phyloP scores from a whole-genome alignment of 2,888 invertebrate species.

The Lithophane semibrunnea region DNA sequence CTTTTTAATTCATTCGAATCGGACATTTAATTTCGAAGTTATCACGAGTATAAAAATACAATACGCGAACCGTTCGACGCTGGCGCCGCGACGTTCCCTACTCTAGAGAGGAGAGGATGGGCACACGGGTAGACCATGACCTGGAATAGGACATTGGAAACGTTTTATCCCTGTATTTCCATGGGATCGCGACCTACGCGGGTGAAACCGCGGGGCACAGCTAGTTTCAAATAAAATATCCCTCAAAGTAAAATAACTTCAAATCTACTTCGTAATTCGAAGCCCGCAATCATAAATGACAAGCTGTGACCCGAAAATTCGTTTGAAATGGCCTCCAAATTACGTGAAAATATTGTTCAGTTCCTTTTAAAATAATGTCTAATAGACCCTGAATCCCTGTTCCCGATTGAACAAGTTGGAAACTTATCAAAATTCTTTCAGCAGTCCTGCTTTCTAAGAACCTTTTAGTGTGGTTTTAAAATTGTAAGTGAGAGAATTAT shows the following conservation, averaged over 20 bases:
- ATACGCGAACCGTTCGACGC: too few relatives aligned
- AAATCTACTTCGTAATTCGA: slow-evolving; percentile 49
- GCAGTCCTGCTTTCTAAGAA: slow-evolving; percentile 26
- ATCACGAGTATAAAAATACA: too few relatives aligned
- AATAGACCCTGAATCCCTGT: slow-evolving; percentile 58
- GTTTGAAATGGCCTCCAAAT: slow-evolving; percentile 48
- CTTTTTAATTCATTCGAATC: too few relatives aligned
- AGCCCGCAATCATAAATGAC: slow-evolving; percentile 55
- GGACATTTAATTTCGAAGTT: too few relatives aligned
- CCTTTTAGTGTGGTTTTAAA: slow-evolving; percentile 38
- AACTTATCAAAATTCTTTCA: slow-evolving; percentile 60
- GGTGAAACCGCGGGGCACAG: too few relatives aligned
- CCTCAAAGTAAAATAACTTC: slow-evolving; percentile 28
- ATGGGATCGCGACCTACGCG: too few relatives aligned
- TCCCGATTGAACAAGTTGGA: slow-evolving; percentile 49
- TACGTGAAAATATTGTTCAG: slow-evolving; percentile 57
- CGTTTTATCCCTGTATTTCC: too few relatives aligned
- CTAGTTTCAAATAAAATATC: slow-evolving; percentile 14
- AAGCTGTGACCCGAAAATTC: slow-evolving; percentile 46
- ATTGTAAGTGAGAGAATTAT: slow-evolving; percentile 1
- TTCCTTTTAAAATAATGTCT: slow-evolving; percentile 49
- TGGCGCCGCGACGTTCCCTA: too few relatives aligned
- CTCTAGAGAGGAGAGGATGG: too few relatives aligned
- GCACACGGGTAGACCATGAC: too few relatives aligned
- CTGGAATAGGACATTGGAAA: too few relatives aligned